These are phyloP conservation scores for Pollimyrus isidori DNA, from an alignment of 2,113 vertebrate genomes.

Conservation along the genomic window DNA sequence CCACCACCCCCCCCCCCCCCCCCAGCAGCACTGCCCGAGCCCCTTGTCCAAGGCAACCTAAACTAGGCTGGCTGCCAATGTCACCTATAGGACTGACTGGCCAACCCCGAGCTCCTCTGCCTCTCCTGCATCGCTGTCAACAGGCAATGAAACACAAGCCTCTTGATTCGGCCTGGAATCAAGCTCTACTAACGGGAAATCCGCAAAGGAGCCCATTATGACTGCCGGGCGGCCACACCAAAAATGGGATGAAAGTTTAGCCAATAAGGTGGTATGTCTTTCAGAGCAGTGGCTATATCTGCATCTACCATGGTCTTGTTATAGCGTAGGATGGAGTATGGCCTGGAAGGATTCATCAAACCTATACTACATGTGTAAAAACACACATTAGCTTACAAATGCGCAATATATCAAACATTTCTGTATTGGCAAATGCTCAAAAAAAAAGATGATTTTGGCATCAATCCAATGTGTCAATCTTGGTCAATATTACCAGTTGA, in stretches of 20 bases:
- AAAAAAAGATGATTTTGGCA: background rate
- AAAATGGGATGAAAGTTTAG: background rate
- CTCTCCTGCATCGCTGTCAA: background rate
- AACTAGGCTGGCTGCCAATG: background rate
- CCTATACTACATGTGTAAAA: background rate
- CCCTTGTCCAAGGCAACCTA: background rate
- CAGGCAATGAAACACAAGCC: background rate
- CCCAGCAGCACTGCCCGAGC: background rate
- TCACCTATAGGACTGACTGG: background rate
- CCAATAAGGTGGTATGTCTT: background rate
- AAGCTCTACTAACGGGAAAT: background rate
- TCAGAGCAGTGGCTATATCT: background rate
- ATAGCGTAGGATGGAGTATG: background rate
- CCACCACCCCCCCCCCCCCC: too few relatives aligned
- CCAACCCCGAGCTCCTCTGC: background rate
- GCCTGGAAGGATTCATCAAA: background rate
- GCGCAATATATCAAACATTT: background rate
- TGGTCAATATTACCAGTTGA: background rate
- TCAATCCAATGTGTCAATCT: background rate
- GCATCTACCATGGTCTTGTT: background rate
- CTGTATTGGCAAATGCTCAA: background rate
- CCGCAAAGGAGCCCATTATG: background rate
- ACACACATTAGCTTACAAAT: background rate
- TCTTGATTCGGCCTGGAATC: background rate
- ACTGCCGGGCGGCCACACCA: background rate